phyloP scores from a whole-genome alignment of 2,888 invertebrate species.

The Papilio protenor region DNA sequence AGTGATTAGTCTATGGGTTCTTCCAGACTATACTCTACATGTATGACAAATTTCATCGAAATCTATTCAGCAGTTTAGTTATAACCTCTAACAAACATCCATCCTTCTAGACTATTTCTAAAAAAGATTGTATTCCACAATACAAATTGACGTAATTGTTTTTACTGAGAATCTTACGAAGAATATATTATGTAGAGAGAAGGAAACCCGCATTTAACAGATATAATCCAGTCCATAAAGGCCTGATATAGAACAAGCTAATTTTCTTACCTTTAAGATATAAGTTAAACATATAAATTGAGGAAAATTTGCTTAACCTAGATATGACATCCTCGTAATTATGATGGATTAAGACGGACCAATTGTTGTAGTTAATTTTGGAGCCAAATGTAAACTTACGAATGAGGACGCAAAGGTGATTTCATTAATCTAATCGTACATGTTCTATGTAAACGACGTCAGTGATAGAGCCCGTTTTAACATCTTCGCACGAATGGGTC shows the following conservation, averaged over 20 bases:
- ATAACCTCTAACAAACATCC: too few relatives aligned
- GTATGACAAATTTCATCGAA: too few relatives aligned
- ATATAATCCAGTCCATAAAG: neutral
- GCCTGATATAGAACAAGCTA: neutral
- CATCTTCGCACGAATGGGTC: too few relatives aligned
- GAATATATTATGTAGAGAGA: neutral
- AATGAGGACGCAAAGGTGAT: neutral
- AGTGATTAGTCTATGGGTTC: too few relatives aligned
- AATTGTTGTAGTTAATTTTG: neutral
- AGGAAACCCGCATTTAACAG: neutral
- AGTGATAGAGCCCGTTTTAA: too few relatives aligned
- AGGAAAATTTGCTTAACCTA: conserved; percentile 3
- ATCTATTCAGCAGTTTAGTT: too few relatives aligned
- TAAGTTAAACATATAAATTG: neutral
- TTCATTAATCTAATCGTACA: neutral
- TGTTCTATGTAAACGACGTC: too few relatives aligned
- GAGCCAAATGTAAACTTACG: neutral
- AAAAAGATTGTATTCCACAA: neutral
- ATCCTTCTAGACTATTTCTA: too few relatives aligned
- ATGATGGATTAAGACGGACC: conserved; percentile 5
- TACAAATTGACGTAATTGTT: neutral
- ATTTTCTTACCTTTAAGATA: neutral
- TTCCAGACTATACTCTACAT: too few relatives aligned
- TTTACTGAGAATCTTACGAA: neutral
- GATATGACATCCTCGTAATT: neutral